These are phyloP conservation scores for Nymphalis io DNA, from an alignment of 1,140 invertebrate species.

Conservation along the genomic window DNA sequence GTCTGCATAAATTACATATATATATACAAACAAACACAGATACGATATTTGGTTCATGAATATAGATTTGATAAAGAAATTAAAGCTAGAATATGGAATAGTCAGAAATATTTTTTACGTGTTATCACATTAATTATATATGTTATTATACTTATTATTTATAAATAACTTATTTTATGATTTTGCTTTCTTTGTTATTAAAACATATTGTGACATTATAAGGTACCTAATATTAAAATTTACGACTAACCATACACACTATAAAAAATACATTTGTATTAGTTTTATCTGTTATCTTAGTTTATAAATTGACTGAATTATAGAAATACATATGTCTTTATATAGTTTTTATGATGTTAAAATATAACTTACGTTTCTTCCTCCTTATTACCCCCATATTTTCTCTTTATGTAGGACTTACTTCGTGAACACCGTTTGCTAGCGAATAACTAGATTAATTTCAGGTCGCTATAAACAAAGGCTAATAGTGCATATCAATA, in stretches of 20 bases:
- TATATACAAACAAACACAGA: background rate
- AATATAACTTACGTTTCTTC: conserved; percentile 72
- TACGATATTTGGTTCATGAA: background rate
- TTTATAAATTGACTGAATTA: background rate
- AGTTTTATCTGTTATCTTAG: too few relatives aligned
- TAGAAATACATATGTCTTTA: background rate
- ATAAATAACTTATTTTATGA: too few relatives aligned
- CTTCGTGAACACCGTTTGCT: conserved; percentile 37
- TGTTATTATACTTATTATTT: too few relatives aligned
- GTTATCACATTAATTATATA: too few relatives aligned
- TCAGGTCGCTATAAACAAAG: conserved; percentile 39
- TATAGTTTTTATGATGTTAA: background rate
- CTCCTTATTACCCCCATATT: conserved; percentile 73
- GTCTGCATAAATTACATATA: background rate
- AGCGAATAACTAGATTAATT: conserved; percentile 11
- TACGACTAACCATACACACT: too few relatives aligned
- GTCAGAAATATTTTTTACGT: too few relatives aligned
- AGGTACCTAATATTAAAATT: too few relatives aligned
- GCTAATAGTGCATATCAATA: conserved; percentile 44
- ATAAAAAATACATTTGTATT: too few relatives aligned
- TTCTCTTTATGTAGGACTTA: conserved; percentile 46
- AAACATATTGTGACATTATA: too few relatives aligned
- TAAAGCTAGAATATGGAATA: too few relatives aligned
- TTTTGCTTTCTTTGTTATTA: too few relatives aligned
- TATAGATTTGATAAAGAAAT: background rate